Base-by-base conservation (phyloP, 1,140 invertebrate genomes). In the Battus philenor region DNA sequence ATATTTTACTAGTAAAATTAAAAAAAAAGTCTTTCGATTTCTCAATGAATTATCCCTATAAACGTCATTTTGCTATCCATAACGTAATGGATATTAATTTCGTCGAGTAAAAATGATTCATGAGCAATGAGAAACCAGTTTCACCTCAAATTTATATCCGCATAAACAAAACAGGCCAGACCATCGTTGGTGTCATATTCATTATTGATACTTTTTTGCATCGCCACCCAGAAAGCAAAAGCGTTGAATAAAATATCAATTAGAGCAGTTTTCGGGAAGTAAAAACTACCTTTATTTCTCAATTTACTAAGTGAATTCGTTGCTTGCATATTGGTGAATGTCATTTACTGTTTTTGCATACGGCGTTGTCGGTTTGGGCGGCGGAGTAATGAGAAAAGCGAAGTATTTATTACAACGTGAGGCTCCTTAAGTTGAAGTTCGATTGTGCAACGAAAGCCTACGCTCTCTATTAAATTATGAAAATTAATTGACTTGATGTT, bases 221-320 rank as follows among this genome's bases (percentile, higher is more conserved):
- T 54, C 56, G 70, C 80, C 77, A 84, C 80, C 80, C 77, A 84
- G 62, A 50, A 65, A 77, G 75, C 55, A 61, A 65, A 67, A 75
- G 68, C 67, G 69, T 62, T 76, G 75, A 75, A 78, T 81, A 72
- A 79, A 80, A 81, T 80, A 77, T 82, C 78, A 84, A 84, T 84
- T 80, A 77, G 74, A 75, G 63, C 58, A 70, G 49, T 67, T 72
- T 82, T 72, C 61, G 60, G 44, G 52, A 34, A 38, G 47, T 59
- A 74, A 77, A 75, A 75, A 67, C 53, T 67, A 49, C 50, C 59
- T 78, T 77, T 72, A 84, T 73, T 74, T 84, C 72, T 80, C 74
- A 82, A 82, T 84, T 82, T 80, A 66, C 63, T 84, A 82, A 82
- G 72, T 80, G 74, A 82, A 74, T 79, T 68, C 67, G 68, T 73